Base-by-base conservation (phyloP, 2,797 vertebrate genomes). In the Enteromius viviparus region DNA sequence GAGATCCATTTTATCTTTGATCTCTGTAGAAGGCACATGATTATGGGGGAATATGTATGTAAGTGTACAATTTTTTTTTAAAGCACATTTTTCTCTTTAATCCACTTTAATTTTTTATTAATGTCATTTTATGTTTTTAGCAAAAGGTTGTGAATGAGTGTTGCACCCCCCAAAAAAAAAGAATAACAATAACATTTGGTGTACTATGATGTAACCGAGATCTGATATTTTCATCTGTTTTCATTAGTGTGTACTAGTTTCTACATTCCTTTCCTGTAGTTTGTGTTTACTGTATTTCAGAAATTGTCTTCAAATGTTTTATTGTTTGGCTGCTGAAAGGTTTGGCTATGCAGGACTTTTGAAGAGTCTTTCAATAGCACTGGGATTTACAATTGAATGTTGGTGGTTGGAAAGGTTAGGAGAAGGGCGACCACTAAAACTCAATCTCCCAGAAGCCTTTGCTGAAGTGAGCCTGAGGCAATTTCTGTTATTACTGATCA, bases 381-480 rank as follows among this genome's bases (percentile, higher is more conserved):
- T 85, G 84, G 80, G 69, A 75, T 79, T 68, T 19, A 26, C n/a
- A 71, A 60, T 8, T 26, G 76, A 70, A 49, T 64, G 68, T 26
- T 58, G 32, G 72, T 60, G 17, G 64, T 53, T 17, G 77, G 47
- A 79, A 79, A 68, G n/a, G 65, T 42, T 14, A 42, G 29, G 64
- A 47, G 64, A 68, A 84, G 85, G 89, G 86, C 88, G 90, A 90
- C 91, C 89, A 91, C 91, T 91, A 78, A 91, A 92, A 92, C 88
- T 91, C 89, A 85, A 87, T 86, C 85, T 92, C 92, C 93, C 92
- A 93, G 91, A 90, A 84, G 90, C 84, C 89, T 92, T 92, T 91
- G 92, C 92, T 93, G 78, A 88, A 91, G 90, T 91, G 91, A 93
- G 92, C 92, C 93, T 89, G 87, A 90, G 89, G 85, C 14, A 86